Conservation (phyloP, 2,113 vertebrate species). For the Salminus brasiliensis region DNA sequence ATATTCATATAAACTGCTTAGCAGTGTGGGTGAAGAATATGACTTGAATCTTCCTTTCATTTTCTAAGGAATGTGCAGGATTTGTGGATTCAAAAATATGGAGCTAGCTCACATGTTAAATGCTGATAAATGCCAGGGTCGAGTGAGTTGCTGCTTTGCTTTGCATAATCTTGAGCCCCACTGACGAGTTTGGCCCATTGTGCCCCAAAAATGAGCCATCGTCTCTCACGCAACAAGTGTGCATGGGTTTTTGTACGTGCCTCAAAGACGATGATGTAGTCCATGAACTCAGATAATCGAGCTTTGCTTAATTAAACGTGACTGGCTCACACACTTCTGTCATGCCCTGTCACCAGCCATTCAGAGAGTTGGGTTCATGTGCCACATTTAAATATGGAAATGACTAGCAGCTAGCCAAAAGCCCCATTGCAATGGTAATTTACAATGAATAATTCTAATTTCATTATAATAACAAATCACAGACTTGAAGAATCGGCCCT, state of each 20-base stretch:
- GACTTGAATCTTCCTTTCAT: no score
- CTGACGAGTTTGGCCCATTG: conserved; percentile 48
- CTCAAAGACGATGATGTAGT: conserved; percentile 45
- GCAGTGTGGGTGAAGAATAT: no score
- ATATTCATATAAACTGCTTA: no score
- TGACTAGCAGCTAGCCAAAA: conserved; percentile 34
- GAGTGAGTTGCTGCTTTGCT: conserved; percentile 45
- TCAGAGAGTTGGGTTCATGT: conserved; percentile 42
- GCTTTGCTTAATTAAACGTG: conserved; percentile 58
- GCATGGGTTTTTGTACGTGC: conserved; percentile 39
- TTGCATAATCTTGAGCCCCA: conserved; percentile 56
- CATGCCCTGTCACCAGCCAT: conserved; percentile 24
- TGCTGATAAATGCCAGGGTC: conserved; percentile 48
- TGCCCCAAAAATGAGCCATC: conserved; percentile 50
- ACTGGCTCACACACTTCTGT: conserved; percentile 55
- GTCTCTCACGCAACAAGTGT: conserved; percentile 46
- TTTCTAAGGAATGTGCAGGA: conserved; percentile 59
- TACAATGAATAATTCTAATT: conserved; percentile 61
- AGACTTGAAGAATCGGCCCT: conserved; percentile 38
- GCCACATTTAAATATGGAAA: conserved; percentile 57
- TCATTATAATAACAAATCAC: conserved; percentile 58
- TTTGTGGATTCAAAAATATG: conserved; percentile 63
- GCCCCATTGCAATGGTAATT: conserved; percentile 60
- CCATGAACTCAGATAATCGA: conserved; percentile 51
- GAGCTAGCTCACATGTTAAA: conserved; percentile 53